A percentile compares a stretch with the other conserved stretches of the same genome.
Conservation (phyloP, 2,113 vertebrate species). For the Sturnus vulgaris region DNA sequence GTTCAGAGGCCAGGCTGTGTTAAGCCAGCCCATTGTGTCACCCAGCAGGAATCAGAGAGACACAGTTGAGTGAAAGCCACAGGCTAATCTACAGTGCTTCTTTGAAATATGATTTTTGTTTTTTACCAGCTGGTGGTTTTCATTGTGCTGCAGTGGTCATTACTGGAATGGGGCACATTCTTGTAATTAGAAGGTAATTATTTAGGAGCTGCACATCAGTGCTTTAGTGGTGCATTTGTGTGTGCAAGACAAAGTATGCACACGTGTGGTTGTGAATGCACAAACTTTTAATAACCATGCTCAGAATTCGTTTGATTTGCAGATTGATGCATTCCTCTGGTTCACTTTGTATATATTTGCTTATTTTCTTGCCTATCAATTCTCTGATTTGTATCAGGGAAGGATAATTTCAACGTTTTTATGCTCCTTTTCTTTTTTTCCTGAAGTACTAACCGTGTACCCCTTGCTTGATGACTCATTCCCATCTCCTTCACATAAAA, state of each 20-base stretch:
- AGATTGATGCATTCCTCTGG: not conserved
- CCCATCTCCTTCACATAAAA: slow-evolving; percentile 48
- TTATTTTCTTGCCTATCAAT: not conserved
- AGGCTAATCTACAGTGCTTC: not conserved
- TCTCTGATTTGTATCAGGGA: not conserved
- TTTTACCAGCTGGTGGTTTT: not conserved
- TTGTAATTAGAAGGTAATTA: not conserved
- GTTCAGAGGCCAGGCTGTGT: slow-evolving; percentile 14
- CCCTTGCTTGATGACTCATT: slow-evolving; percentile 15
- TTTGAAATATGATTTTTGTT: slow-evolving; percentile 39
- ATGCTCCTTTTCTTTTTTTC: not conserved
- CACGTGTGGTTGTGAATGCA: not conserved
- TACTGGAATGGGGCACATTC: not conserved
- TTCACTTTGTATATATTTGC: not conserved
- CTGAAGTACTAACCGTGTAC: not conserved
- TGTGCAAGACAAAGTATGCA: not conserved
- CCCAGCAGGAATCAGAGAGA: slow-evolving; percentile 39
- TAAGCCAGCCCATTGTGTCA: slow-evolving; percentile 40
- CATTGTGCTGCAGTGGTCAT: not conserved
- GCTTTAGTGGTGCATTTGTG: not conserved
- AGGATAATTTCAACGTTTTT: not conserved
- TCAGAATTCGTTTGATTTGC: not conserved
- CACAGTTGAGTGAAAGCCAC: slow-evolving; percentile 40
- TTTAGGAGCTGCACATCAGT: not conserved
- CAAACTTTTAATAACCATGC: not conserved